Percentiles rank a stretch among this genome's conserved stretches.
phyloP scores from a whole-genome alignment of 2,888 invertebrate species.

The Tyria jacobaeae region DNA sequence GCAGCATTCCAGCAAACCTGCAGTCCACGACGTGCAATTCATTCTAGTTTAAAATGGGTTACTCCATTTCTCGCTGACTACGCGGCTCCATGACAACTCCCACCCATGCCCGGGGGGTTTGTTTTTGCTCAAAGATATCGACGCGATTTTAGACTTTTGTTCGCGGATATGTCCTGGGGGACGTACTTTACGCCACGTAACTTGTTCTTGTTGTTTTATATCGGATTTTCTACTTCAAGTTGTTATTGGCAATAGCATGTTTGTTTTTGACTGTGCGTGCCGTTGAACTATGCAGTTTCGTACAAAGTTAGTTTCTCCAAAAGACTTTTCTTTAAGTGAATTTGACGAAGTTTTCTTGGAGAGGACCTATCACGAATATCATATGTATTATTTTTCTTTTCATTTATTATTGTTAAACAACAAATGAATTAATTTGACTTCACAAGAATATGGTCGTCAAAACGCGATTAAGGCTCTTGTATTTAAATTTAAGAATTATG shows the following conservation, averaged over 20 bases:
- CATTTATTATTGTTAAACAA: too few species aligned
- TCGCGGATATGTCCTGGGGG: conserved; percentile 57
- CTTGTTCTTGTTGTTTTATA: conserved; percentile 48
- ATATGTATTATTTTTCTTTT: background rate
- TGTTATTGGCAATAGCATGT: conserved; percentile 45
- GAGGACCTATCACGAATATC: background rate
- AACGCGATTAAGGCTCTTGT: too few species aligned
- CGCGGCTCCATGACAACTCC: conserved; percentile 76
- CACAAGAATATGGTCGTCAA: too few species aligned
- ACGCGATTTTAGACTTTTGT: conserved; percentile 57
- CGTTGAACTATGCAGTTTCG: conserved; percentile 31
- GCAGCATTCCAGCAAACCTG: conserved; percentile 83
- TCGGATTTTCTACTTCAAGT: conserved; percentile 39
- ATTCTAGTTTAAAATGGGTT: conserved; percentile 84
- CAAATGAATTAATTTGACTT: too few species aligned
- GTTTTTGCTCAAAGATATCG: conserved; percentile 69
- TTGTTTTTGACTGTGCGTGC: conserved; percentile 38
- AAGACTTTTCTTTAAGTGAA: conserved; percentile 20
- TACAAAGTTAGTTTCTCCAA: conserved; percentile 5
- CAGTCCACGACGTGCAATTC: conserved; percentile 83
- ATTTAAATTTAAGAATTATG: too few species aligned
- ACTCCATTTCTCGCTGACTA: conserved; percentile 82
- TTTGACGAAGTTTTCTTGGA: background rate
- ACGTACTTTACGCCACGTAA: conserved; percentile 48
- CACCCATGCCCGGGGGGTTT: conserved; percentile 64